phyloP scores from a whole-genome alignment of 2,797 vertebrate species.

The Smutsia temminckii region DNA sequence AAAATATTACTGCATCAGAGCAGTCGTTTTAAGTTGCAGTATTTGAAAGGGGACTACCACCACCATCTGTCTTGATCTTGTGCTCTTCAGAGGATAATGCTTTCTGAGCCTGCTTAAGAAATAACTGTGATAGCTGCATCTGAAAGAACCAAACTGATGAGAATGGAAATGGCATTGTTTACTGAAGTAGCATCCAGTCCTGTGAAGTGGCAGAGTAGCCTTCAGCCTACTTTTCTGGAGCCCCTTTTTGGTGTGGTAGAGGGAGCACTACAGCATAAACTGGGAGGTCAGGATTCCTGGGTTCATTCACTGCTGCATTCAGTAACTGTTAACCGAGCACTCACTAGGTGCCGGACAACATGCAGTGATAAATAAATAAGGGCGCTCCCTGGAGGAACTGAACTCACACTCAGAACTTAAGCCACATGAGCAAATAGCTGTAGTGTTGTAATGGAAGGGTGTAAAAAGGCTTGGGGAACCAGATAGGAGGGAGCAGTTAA shows the following conservation, averaged over 20 bases:
- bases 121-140: not conserved
- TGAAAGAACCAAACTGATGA: not conserved
- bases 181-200: not conserved
- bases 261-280: not conserved
- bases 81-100: not conserved
- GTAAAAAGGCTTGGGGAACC: not conserved
- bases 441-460: not conserved
- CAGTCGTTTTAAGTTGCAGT: conserved; percentile 10
- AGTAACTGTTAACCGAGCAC: not conserved
- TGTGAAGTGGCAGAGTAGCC: not conserved
- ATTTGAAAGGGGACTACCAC: conserved; percentile 9
- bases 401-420: conserved; percentile 7
- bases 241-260: not conserved
- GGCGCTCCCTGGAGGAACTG: conserved; percentile 20
- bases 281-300: not conserved
- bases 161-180: not conserved
- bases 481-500: not conserved
- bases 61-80: not conserved
- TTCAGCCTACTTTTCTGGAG: not conserved
- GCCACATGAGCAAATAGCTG: not conserved
- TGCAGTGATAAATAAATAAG: not conserved
- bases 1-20: not conserved
- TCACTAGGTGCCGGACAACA: not conserved
- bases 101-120: conserved; percentile 33
- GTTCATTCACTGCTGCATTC: not conserved